phyloP scores from a whole-genome alignment of 2,888 invertebrate species.

The Acrobeloides nanus region DNA sequence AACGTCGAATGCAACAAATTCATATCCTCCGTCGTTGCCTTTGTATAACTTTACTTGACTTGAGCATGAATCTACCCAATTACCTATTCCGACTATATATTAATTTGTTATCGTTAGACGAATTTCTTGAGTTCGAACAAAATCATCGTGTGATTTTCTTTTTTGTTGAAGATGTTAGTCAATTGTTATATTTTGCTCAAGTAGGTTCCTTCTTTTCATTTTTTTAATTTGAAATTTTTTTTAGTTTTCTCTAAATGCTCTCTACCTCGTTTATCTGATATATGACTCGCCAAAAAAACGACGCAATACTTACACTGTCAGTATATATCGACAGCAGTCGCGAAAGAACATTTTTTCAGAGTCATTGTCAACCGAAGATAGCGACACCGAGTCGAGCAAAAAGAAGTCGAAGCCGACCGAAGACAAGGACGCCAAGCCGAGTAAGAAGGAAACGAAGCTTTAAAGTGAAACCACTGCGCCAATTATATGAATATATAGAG shows the following conservation, averaged over 20 bases:
- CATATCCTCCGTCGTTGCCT: slow-evolving; percentile 39
- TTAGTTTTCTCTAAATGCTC: slow-evolving; percentile 44
- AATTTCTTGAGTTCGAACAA: too few species aligned
- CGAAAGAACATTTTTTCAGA: too few species aligned
- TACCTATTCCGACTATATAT: slow-evolving; percentile 41
- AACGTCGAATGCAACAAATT: slow-evolving; percentile 30
- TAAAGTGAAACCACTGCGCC: too few species aligned
- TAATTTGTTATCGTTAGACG: too few species aligned
- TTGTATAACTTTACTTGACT: slow-evolving; percentile 42
- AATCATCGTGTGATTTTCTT: slow-evolving; percentile 9
- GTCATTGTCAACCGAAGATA: too few species aligned
- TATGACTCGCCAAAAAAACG: slow-evolving; percentile 37
- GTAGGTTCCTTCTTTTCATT: slow-evolving; percentile 6
- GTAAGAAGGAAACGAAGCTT: too few species aligned
- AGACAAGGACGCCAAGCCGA: too few species aligned
- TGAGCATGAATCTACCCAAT: slow-evolving; percentile 47
- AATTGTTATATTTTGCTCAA: slow-evolving; percentile 46
- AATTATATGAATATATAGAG: too few species aligned
- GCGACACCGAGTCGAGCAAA: too few species aligned
- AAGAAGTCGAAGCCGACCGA: too few species aligned
- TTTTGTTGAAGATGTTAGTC: slow-evolving; percentile 37
- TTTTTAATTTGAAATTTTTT: slow-evolving; percentile 6
- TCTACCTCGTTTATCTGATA: slow-evolving; percentile 44
- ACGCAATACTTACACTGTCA: too few species aligned
- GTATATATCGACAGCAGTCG: too few species aligned